These are phyloP conservation scores for Phylloscopus collybita DNA, from an alignment of 2,797 vertebrate species.

Conservation along the genomic window DNA sequence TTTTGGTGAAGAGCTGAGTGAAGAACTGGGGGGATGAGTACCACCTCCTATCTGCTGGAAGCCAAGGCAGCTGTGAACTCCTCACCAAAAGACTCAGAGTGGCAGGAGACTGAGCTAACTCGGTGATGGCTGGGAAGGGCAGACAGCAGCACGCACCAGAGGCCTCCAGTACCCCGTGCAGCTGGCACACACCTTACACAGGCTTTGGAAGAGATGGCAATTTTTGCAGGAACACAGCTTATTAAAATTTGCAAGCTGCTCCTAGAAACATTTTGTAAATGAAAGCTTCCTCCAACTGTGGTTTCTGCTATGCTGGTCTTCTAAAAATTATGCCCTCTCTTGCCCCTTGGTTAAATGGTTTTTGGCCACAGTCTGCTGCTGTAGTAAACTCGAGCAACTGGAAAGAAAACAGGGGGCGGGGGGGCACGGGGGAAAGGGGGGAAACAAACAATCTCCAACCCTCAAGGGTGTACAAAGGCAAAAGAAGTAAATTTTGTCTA, in stretches of 20 bases:
- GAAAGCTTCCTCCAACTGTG: not conserved
- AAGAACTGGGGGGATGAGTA: not conserved
- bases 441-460: rapidly evolving
- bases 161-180: not conserved
- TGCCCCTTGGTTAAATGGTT: not conserved
- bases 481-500: not conserved
- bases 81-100: not conserved
- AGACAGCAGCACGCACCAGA: not conserved
- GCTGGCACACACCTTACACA: not conserved
- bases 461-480: not conserved
- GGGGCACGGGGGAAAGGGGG: too few species aligned
- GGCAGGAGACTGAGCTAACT: not conserved
- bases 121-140: not conserved
- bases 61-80: not conserved
- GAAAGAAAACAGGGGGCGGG: not conserved
- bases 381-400: not conserved
- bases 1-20: not conserved
- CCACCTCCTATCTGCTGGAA: not conserved
- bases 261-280: not conserved
- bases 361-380: not conserved
- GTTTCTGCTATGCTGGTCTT: not conserved
- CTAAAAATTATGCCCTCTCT: not conserved
- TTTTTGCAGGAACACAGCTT: not conserved
- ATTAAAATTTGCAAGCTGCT: not conserved
- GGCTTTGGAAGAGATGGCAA: not conserved